Evolutionary conservation across 92 coral and sea anemone genomes (phyloP).

Genomic region (Parazoanthus darwini): DNA sequence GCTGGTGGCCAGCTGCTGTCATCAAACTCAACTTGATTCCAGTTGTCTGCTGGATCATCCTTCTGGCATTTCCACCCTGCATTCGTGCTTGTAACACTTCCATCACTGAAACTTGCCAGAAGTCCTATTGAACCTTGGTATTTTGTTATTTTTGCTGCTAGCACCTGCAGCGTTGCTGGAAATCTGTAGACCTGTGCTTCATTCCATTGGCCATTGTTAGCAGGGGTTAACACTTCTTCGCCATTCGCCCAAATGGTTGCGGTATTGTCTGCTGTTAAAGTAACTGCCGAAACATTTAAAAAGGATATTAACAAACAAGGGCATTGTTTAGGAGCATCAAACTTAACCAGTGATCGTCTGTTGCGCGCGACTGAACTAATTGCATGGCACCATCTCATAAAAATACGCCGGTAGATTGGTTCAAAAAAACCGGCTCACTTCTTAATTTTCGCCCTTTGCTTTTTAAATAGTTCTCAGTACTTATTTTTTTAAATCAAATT

Average conservation of each 20-base stretch:
- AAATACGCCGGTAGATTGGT: too few relatives aligned
- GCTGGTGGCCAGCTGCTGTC: conserved; percentile 83
- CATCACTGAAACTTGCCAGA: conserved; percentile 64
- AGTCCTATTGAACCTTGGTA: conserved; percentile 50
- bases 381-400: too few relatives aligned
- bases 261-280: background rate
- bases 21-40: conserved; percentile 62
- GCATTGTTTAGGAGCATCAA: too few relatives aligned
- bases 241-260: background rate
- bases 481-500: too few relatives aligned
- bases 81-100: conserved; percentile 51
- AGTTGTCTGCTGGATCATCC: conserved; percentile 23
- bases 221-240: background rate
- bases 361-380: too few relatives aligned
- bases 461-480: too few relatives aligned
- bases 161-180: conserved; percentile 48
- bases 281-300: background rate
- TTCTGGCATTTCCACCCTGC: conserved; percentile 70
- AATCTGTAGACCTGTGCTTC: conserved; percentile 44
- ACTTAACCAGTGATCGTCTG: too few relatives aligned
- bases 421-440: too few relatives aligned
- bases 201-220: background rate
- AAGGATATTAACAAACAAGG: too few relatives aligned
- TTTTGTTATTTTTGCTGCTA: conserved; percentile 62
- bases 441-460: too few relatives aligned